Conservation (phyloP, 2,797 vertebrate genomes). For the Zenarchopterus dispar region DNA sequence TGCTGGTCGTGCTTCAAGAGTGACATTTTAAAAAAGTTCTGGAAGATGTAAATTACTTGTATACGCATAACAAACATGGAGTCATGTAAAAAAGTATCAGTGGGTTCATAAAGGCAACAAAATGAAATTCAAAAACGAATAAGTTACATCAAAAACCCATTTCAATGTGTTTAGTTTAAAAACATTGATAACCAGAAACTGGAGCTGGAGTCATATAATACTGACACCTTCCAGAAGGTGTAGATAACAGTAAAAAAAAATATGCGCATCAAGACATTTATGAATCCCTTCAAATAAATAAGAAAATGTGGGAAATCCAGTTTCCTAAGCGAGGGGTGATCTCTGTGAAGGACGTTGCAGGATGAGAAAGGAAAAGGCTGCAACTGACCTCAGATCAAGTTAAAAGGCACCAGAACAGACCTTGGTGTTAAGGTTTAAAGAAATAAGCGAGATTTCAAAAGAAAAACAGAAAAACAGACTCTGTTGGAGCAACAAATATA, state of each 20-base stretch:
- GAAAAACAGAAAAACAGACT: background rate
- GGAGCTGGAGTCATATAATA: background rate
- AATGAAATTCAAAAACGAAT: too few species aligned
- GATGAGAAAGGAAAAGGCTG: conserved; percentile 11
- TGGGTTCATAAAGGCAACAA: too few species aligned
- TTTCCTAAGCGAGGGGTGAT: conserved; percentile 1
- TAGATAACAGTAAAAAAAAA: too few species aligned
- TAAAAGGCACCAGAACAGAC: conserved; percentile 13
- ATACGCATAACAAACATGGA: too few species aligned
- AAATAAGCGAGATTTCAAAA: background rate
- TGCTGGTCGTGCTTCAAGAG: too few species aligned
- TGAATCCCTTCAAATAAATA: conserved; percentile 14
- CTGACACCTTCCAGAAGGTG: background rate
- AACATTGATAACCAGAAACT: background rate
- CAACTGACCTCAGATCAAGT: conserved; percentile 21
- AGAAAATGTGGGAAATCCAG: background rate
- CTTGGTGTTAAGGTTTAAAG: conserved; percentile 13
- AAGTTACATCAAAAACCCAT: too few species aligned
- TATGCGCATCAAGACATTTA: conserved; percentile 18
- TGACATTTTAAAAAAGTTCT: too few species aligned
- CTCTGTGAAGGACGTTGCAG: conserved; percentile 22
- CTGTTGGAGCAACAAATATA: background rate
- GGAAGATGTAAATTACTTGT: too few species aligned
- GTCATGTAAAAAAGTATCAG: too few species aligned
- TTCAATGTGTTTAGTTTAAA: background rate